Percentiles rank a stretch among this genome's conserved stretches.
phyloP scores from a whole-genome alignment of 2,113 vertebrate species.

The Sterrhoptilus dennistouni region DNA sequence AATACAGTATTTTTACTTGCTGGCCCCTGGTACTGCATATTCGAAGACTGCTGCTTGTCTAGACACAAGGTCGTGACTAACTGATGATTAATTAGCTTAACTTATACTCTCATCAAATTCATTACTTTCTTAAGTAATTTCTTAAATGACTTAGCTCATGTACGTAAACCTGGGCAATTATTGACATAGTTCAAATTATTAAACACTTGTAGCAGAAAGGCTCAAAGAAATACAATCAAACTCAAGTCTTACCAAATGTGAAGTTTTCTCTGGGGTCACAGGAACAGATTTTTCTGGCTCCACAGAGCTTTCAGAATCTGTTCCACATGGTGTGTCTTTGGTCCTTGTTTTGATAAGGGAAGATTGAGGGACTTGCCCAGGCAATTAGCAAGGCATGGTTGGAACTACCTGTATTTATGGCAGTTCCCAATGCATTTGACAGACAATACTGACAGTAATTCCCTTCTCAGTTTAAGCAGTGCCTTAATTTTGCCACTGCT shows the following conservation, averaged over 20 bases:
- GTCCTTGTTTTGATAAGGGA: conserved; percentile 35
- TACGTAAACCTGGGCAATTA: neutral
- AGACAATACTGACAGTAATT: neutral
- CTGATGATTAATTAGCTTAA: conserved; percentile 38
- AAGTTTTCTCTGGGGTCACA: conserved; percentile 6
- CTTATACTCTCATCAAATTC: neutral
- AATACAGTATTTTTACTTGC: neutral
- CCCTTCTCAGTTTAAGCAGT: neutral
- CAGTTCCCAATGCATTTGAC: neutral
- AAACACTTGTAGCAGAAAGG: neutral
- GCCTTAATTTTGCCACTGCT: neutral
- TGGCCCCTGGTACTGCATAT: neutral
- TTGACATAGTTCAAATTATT: conserved; percentile 23
- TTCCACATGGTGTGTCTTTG: conserved; percentile 7
- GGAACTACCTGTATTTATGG: neutral
- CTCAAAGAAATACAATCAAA: conserved; percentile 2
- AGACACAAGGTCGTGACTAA: neutral
- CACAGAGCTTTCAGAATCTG: conserved; percentile 2
- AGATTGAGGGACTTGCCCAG: neutral
- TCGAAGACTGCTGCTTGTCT: neutral
- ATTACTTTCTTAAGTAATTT: conserved; percentile 16
- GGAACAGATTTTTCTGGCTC: conserved; percentile 1
- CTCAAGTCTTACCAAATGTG: neutral
- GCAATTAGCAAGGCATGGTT: neutral
- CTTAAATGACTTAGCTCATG: conserved; percentile 5